phyloP scores from a whole-genome alignment of 2,888 invertebrate species.

The Stratiomys singularior region DNA sequence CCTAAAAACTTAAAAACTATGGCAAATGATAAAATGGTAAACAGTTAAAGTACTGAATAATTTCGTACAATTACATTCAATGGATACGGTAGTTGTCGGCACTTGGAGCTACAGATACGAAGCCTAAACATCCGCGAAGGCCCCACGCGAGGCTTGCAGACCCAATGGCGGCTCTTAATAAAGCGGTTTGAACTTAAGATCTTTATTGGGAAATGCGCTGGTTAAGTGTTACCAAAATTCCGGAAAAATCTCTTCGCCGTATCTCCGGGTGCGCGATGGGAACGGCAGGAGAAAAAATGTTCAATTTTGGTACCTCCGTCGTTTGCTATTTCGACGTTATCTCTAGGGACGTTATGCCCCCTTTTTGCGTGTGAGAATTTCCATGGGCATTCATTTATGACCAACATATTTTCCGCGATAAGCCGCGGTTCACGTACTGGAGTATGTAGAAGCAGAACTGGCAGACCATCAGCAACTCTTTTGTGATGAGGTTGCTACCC shows the following conservation, averaged over 20 bases:
- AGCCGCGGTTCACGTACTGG: background rate
- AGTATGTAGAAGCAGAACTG: too few species aligned
- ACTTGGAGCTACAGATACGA: constrained; percentile 20
- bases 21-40: constrained; percentile 48
- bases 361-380: constrained; percentile 26
- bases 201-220: constrained; percentile 7
- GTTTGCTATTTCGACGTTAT: too few species aligned
- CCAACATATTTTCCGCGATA: background rate
- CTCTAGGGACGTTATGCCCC: constrained; percentile 34
- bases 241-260: background rate
- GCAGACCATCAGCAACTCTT: constrained; percentile 29
- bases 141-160: constrained; percentile 40
- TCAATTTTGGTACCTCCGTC: too few species aligned
- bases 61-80: constrained; percentile 48
- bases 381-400: constrained; percentile 22
- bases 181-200: constrained; percentile 14
- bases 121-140: constrained; percentile 15
- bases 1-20: constrained; percentile 42
- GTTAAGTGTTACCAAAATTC: constrained; percentile 14
- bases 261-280: too few species aligned
- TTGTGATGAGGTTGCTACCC: constrained; percentile 34
- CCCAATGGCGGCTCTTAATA: constrained; percentile 6
- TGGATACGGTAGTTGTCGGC: constrained; percentile 39
- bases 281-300: too few species aligned
- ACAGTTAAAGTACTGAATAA: constrained; percentile 48